Evolutionary conservation across 2,797 vertebrate species (phyloP), one percentile per base, ranked within the genome.

Genomic region (Amblyopsis hoosieri): DNA sequence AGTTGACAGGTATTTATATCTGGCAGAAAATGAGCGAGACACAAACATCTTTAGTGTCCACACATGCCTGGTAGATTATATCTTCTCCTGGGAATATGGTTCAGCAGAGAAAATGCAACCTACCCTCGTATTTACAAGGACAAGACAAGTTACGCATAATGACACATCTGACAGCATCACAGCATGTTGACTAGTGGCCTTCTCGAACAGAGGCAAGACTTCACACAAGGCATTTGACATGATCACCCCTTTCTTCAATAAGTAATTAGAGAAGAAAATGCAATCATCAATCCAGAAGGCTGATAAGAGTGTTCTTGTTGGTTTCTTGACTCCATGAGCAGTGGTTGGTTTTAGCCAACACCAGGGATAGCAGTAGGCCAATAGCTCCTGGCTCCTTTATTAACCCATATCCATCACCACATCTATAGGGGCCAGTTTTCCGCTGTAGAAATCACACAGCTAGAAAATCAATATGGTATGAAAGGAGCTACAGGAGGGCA

Each of bases 391-490:
- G 54, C 17, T 57, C 67, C 56, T 42, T 69, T 72, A 70, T 60
- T 55, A 29, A 1, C 23, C 23, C 23, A 49, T 51, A 64, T 50
- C 56, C 12, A 48, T n/a, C 19, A 0, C 3, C 37, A 15, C 47
- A 31, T 65, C 74, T 50, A 31, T 46, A 62, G 57, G 71, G 45
- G 60, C 57, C 45, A 3, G 7, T 58, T 48, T 70, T 52, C 63
- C 60, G 73, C 81, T 76, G 60, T 31, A 62, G 23, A 64, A 65
- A 78, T 76, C 71, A 68, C 63, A 64, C 65, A 64, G 68, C 12
- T 19, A 67, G 64, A 54, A 29, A 80, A 69, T 76, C 67, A 66
- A 75, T 81, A 69, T 0, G 1, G 4, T 55, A 49, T 75, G 69
- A 55, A 67, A 71, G 63, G 14, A 45, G 46, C 45, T 15, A 7